These are phyloP conservation scores for Aromia moschata DNA, from an alignment of 2,888 invertebrate species.

Conservation along the genomic window DNA sequence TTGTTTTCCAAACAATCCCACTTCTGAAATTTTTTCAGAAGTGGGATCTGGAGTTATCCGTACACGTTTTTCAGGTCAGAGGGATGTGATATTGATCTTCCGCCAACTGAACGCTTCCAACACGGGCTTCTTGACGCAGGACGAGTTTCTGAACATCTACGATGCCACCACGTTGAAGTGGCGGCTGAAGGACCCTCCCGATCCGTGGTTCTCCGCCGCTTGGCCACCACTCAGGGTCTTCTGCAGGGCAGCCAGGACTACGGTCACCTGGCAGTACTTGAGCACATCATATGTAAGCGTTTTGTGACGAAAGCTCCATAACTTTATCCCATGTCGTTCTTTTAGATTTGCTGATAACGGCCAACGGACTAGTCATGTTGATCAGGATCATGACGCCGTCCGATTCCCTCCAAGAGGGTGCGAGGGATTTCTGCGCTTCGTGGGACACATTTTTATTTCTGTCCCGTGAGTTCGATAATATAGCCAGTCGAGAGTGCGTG, in stretches of 20 bases:
- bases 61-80: slow-evolving; percentile 67
- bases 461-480: slow-evolving; percentile 65
- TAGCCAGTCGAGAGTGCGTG: background rate
- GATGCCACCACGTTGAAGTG: slow-evolving; percentile 79
- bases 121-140: slow-evolving; percentile 72
- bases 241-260: slow-evolving; percentile 69
- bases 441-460: slow-evolving; percentile 82
- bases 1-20: too few relatives aligned
- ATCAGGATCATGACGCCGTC: slow-evolving; percentile 74
- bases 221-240: slow-evolving; percentile 70
- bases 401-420: slow-evolving; percentile 69
- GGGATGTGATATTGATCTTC: slow-evolving; percentile 83
- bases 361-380: slow-evolving; percentile 80
- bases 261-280: slow-evolving; percentile 78
- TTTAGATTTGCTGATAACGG: slow-evolving; percentile 76
- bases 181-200: slow-evolving; percentile 74
- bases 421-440: slow-evolving; percentile 73
- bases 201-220: slow-evolving; percentile 78
- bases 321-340: too few relatives aligned
- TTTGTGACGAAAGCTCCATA: too few relatives aligned
- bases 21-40: background rate
- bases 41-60: slow-evolving; percentile 3
- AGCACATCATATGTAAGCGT: slow-evolving; percentile 75
- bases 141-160: slow-evolving; percentile 79
- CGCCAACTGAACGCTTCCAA: slow-evolving; percentile 77